Base-by-base conservation (phyloP, 1,140 invertebrate genomes). In the Periplaneta americana region DNA sequence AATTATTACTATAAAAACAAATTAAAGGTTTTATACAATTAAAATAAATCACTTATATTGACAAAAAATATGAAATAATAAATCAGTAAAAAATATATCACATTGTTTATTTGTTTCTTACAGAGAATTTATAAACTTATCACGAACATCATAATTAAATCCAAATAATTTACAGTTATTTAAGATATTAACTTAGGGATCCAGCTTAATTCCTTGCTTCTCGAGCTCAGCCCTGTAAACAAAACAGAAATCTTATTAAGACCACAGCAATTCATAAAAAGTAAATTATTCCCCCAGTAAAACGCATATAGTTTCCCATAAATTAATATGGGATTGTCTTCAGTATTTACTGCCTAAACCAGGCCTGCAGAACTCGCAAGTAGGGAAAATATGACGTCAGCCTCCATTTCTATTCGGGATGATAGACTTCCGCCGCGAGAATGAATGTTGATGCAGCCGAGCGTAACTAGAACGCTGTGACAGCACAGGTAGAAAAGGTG, bases 221-320 rank as follows among this genome's bases (percentile, higher is more conserved):
- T 83, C 76, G n/a, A 83, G 79, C 81, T 83, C 78, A 80, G 83
- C 82, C 34, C 82, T 82, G 82, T 4, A 80, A 82, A 76, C 17
- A 74, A 36, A 78, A 78, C 36, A 74, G 34, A 15, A 66, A 2
- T 35, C 18, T 13, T 66, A n/a, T n/a, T n/a, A 79, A 35, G 22
- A 2, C 18, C 6, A 18, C 34, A 74, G 28, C 0, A 33, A 79
- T 35, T 77, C 6, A 66, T 4, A 66, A 66, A n/a, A 37, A 37
- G 36, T 9, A 37, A n/a, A n/a, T n/a, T n/a, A n/a, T n/a, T n/a
- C n/a, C n/a, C n/a, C n/a, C n/a, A n/a, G n/a, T n/a, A n/a, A n/a
- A n/a, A n/a, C n/a, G n/a, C n/a, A n/a, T n/a, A n/a, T n/a, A n/a
- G n/a, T n/a, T n/a, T n/a, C n/a, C n/a, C n/a, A n/a, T n/a, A n/a